A percentile compares a stretch with the other conserved stretches of the same genome.
Conservation (phyloP, 2,888 invertebrate species). For the Auanema freiburgensis region DNA sequence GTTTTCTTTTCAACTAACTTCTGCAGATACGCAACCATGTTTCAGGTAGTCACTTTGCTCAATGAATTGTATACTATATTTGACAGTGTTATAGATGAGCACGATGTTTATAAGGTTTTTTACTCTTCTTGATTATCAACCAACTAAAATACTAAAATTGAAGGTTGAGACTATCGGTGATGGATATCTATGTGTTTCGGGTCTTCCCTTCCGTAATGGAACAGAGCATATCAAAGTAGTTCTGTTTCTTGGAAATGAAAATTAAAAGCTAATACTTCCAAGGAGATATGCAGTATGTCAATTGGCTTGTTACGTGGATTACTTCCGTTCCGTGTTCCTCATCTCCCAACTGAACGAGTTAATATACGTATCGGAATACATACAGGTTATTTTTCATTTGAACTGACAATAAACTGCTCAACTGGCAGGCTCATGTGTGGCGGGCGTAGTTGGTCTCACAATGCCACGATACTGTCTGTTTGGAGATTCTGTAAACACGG, state of each 20-base stretch:
- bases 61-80: constrained; percentile 61
- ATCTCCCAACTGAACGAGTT: constrained; percentile 53
- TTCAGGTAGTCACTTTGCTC: constrained; percentile 58
- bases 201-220: constrained; percentile 41
- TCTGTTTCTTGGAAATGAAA: background rate
- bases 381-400: constrained; percentile 21
- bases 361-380: constrained; percentile 50
- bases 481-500: constrained; percentile 53
- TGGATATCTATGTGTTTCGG: constrained; percentile 41
- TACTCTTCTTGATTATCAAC: constrained; percentile 1
- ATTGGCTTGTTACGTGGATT: constrained; percentile 32
- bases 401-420: too few relatives aligned
- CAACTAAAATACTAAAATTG: background rate
- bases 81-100: constrained; percentile 58
- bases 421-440: constrained; percentile 43
- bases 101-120: constrained; percentile 63
- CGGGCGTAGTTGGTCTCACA: constrained; percentile 51
- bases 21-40: background rate
- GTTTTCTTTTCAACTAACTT: constrained; percentile 5
- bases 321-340: constrained; percentile 48
- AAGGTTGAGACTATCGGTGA: constrained; percentile 51
- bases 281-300: constrained; percentile 36
- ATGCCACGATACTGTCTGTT: constrained; percentile 56
- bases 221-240: constrained; percentile 27
- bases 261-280: background rate